Base-by-base conservation (phyloP, 2,888 invertebrate species). In the Antheraea yamamai region DNA sequence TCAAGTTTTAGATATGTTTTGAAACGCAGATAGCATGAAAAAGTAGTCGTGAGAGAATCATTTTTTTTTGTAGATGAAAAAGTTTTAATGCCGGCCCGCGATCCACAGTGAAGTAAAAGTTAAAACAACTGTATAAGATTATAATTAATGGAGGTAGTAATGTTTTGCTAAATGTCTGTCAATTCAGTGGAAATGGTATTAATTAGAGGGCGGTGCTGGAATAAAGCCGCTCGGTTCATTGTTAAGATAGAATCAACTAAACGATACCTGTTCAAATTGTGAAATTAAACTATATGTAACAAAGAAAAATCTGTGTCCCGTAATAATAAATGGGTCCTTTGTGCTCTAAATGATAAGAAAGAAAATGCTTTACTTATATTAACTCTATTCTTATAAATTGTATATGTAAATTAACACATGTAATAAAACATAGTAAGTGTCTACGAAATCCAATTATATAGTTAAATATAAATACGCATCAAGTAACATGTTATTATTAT, bases 331-430 rank as follows among this genome's bases (percentile, higher is more conserved):
- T 91, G 89, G 92, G 90, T 93, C 91, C 91, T 91, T 91, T 93
- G 92, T 94, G 93, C 92, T 92, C 89, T 91, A 90, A 86, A 86
- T 84, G 84, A 87, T 91, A 91, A 92, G 89, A 89, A 90, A 92
- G 87, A 92, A 93, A 94, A 94, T 94, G 95, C 95, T 95, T 95
- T 94, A 94, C 94, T 89, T 92, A 93, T 90, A 93, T 85, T 86
- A 88, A 75, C 90, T 94, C 92, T 95, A 95, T 95, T 95, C 95
- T 95, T 95, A 94, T 95, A 95, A 92, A 92, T 93, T 85, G 83
- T 95, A 94, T 94, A 92, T 94, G 93, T 94, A 94, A 91, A 66
- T 30, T 66, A 66, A 93, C 88, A 91, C 90, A 85, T 82, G 78
- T 88, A 88, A 87, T 91, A 91, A 94, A 91, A 85, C 23, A 91